Evolutionary conservation across 2,797 vertebrate species (phyloP), one percentile per base, ranked within the genome.

Genomic region (Garrulus glandarius): DNA sequence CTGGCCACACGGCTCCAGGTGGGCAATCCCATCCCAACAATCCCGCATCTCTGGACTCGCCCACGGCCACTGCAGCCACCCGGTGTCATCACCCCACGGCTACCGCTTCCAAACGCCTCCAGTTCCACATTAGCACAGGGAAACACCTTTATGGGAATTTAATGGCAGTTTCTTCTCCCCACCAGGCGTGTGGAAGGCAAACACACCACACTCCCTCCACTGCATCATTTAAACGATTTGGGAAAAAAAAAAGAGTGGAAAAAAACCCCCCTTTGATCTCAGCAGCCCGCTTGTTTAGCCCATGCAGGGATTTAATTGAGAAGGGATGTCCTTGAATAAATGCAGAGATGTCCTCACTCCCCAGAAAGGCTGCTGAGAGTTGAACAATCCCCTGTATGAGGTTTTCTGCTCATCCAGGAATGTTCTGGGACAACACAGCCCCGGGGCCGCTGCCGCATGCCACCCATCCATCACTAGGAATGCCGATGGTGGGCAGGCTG

Each of bases 271-370:
- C 93, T 95, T 92, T 89, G 39, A 78, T 96, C 86, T 91, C 84
- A 63, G 79, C 87, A 93, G 84, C 80, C 93, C 36, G 19, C 92
- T 96, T 94, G 94, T 61, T 94, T 82, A 77, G 94, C 74, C 94
- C 55, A 63, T 75, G 83, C 93, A 29, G 52, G 90, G 95, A 89
- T 93, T 96, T 96, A 95, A 84, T 71, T 84, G 77, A 85, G 78
- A 79, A 95, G 59, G 77, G 91, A 82, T 60, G 93, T 92, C 95
- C 92, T 92, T 90, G 96, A 96, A 95, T 74, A 93, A 85, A 84
- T 26, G 79, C 24, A 1, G 88, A 84, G 77, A 79, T 55, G 89
- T 77, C 84, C 95, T 95, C 74, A 7, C 84, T 93, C 80, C 87
- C 68, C 20, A 2, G 86, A 85, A 93, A 65, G 53, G 59, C 93